Base-by-base conservation (phyloP, 2,797 vertebrate species). In the Leptodactylus fallax region DNA sequence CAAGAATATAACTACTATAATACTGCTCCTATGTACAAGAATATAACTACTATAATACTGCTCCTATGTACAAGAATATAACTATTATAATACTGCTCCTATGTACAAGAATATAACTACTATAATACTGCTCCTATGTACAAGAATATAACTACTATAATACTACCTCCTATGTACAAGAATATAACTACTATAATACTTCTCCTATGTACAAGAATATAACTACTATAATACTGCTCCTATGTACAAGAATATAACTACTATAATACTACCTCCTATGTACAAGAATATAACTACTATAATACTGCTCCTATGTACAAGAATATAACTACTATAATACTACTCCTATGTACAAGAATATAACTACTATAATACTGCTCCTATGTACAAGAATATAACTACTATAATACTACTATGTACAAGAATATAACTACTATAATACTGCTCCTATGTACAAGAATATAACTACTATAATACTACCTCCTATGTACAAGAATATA, bases 301-400 rank as follows among this genome's bases (percentile, higher is more conserved):
- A 60, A 60, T 60, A 58, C 56, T 58, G 13, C 56, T 11, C 56
- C 56, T 58, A 58, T 58, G 12, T 58, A 16, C 56, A 58, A 16
- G 14, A 16, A 58, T 58, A 58, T 58, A 13, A 58, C 56, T 58
- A 58, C 56, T 58, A 58, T 58, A 58, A 58, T 58, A 58, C 56
- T 58, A 11, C 56, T 5, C 67, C 67, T 69, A 69, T 69, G 6
- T 69, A 69, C 67, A 69, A 14, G 67, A 36, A 69, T 69, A 69
- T 69, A 69, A 36, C 67, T 36, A 17, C 67, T 69, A 69, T 36
- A 69, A 69, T 69, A 69, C 25, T 69, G 6, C 67, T 7, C 67
- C 67, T 69, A 69, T 69, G 19, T 69, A 69, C 67, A 69, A 36
- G 25, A 69, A 69, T 69, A 69, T 69, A 69, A 69, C 25, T 69